Percentiles rank a stretch among this genome's conserved stretches.
phyloP scores from a whole-genome alignment of 2,888 invertebrate genomes.

The Pristionchus exspectatus region DNA sequence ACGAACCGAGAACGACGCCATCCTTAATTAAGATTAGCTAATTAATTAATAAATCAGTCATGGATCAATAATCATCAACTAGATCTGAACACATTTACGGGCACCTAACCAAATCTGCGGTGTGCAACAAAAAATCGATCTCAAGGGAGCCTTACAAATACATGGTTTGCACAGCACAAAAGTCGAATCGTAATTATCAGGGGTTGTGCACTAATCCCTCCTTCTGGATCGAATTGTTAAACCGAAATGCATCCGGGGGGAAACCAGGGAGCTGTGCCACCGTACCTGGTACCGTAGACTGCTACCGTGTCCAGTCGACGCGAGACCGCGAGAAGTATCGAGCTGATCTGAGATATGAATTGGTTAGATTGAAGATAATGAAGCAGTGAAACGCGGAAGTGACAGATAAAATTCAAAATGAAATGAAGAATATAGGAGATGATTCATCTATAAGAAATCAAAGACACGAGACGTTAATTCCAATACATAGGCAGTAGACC shows the following conservation, averaged over 20 bases:
- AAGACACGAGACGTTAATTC: no score
- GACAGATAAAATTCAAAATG: background rate
- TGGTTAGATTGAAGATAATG: background rate
- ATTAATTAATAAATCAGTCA: background rate
- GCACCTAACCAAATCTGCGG: no score
- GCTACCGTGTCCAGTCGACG: constrained; percentile 36
- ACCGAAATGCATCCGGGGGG: no score
- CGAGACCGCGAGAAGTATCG: background rate
- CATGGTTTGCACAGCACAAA: no score
- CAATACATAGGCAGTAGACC: background rate
- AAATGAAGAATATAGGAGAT: background rate
- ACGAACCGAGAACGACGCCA: constrained; percentile 48
- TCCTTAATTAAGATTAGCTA: background rate
- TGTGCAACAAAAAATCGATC: no score
- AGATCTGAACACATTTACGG: no score
- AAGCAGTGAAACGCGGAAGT: background rate
- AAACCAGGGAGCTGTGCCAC: background rate
- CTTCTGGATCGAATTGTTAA: no score
- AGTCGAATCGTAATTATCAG: background rate
- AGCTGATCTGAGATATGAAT: constrained; percentile 4
- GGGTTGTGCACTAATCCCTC: no score
- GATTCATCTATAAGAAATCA: background rate
- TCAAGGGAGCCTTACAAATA: no score
- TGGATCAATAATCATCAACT: background rate
- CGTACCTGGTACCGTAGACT: constrained; percentile 47